Percentiles rank a stretch among this genome's conserved stretches.
Evolutionary conservation across 2,113 vertebrate genomes (phyloP).

Genomic region (Myrmecophaga tridactyla): DNA sequence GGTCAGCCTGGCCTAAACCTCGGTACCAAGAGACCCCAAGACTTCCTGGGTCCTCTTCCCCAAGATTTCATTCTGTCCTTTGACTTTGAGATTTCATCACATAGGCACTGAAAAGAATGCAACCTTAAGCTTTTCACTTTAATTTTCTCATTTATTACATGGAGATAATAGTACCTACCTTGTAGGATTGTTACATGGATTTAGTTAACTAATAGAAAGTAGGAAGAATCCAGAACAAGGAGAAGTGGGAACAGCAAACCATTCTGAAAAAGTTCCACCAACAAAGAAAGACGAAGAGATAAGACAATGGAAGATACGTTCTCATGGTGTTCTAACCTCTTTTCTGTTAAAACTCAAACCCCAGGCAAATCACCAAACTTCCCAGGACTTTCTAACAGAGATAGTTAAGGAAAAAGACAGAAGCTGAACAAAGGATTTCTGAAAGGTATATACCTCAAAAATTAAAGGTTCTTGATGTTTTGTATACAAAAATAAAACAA

Average conservation of each 20-base stretch:
- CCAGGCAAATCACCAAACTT: too few relatives aligned
- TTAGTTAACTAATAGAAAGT: not conserved
- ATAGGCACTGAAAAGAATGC: not conserved
- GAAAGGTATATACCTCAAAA: not conserved
- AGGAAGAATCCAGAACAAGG: not conserved
- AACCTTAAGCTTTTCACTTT: not conserved
- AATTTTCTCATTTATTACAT: not conserved
- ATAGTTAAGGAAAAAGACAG: not conserved
- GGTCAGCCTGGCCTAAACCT: too few relatives aligned
- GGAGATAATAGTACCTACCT: not conserved
- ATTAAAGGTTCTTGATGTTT: not conserved
- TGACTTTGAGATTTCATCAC: not conserved
- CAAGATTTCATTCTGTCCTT: not conserved
- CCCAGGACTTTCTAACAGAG: not conserved
- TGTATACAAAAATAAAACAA: not conserved
- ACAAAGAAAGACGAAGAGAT: not conserved
- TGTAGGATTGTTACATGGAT: not conserved
- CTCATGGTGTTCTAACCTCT: not conserved
- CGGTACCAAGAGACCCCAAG: not conserved
- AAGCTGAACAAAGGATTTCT: not conserved
- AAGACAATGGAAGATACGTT: accelerated
- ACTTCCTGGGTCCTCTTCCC: not conserved
- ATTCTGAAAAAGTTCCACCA: not conserved
- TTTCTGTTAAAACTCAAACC: not conserved
- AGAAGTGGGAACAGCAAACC: not conserved